Percentiles rank a stretch among this genome's conserved stretches.
phyloP scores from a whole-genome alignment of 2,113 vertebrate species.

The Gambusia affinis region DNA sequence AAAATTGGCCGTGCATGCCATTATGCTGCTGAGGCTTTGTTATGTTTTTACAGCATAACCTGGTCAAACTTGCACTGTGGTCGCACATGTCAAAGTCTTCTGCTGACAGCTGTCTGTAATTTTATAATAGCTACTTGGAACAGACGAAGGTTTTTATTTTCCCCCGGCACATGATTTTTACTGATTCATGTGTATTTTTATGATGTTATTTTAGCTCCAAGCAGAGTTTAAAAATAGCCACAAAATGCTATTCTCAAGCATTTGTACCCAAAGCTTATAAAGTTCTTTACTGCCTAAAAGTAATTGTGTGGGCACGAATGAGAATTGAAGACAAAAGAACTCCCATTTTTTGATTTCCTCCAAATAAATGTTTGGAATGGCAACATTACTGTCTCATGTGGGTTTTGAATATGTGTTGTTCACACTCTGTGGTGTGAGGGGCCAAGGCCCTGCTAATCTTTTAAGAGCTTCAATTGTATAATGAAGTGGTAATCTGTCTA shows the following conservation, averaged over 20 bases:
- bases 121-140: constrained; percentile 69
- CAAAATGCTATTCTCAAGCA: constrained; percentile 56
- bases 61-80: constrained; percentile 55
- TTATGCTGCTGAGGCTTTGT: constrained; percentile 54
- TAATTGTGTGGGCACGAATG: constrained; percentile 66
- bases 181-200: constrained; percentile 68
- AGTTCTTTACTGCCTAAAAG: constrained; percentile 69
- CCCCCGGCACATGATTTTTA: constrained; percentile 58
- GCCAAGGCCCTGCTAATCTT: constrained; percentile 64
- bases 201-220: constrained; percentile 60
- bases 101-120: constrained; percentile 60
- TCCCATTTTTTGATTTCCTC: constrained; percentile 72
- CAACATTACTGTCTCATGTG: constrained; percentile 72
- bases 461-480: constrained; percentile 71
- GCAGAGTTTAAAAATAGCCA: constrained; percentile 58
- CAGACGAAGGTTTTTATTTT: constrained; percentile 48
- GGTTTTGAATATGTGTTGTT: constrained; percentile 53
- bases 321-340: constrained; percentile 57
- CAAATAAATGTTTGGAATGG: constrained; percentile 76
- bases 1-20: constrained; percentile 57
- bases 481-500: constrained; percentile 78
- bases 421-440: constrained; percentile 59
- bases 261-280: constrained; percentile 67
- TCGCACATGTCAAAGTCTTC: constrained; percentile 57
- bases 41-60: constrained; percentile 64